A percentile compares a stretch with the other conserved stretches of the same genome.
Conservation (phyloP, 2,113 vertebrate genomes). For the Dipodomys merriami region DNA sequence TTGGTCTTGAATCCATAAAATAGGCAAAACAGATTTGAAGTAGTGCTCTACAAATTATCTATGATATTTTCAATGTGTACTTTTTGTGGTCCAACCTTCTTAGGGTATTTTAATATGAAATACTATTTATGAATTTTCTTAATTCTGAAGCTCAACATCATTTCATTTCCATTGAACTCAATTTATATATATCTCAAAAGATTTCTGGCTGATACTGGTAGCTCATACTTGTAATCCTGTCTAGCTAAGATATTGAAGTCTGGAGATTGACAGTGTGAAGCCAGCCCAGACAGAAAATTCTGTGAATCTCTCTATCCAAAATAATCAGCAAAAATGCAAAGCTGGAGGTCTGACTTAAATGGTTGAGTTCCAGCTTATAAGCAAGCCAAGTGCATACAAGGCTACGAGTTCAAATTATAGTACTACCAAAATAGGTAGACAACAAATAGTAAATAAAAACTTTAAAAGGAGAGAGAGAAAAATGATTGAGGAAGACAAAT, state of each 20-base stretch:
- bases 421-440: too few relatives aligned
- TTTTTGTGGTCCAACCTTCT: background rate
- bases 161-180: background rate
- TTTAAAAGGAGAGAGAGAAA: background rate
- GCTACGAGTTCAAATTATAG: too few relatives aligned
- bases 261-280: too few relatives aligned
- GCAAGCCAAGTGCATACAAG: too few relatives aligned
- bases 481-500: background rate
- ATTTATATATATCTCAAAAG: background rate
- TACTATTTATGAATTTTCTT: background rate
- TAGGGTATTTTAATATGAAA: background rate
- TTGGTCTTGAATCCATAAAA: conserved; percentile 44
- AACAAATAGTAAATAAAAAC: too few relatives aligned
- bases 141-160: background rate
- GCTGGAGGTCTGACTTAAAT: too few relatives aligned
- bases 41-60: conserved; percentile 18
- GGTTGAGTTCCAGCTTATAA: too few relatives aligned
- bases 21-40: background rate
- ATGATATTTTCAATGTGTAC: background rate
- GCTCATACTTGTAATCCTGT: too few relatives aligned
- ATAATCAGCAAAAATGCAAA: too few relatives aligned
- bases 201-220: background rate
- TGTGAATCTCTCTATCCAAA: too few relatives aligned
- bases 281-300: too few relatives aligned
- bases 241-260: too few relatives aligned